Base-by-base conservation (phyloP, 30 jellyfish, hydroid and myxozoan genomes). In the Sanderia malayensis region DNA sequence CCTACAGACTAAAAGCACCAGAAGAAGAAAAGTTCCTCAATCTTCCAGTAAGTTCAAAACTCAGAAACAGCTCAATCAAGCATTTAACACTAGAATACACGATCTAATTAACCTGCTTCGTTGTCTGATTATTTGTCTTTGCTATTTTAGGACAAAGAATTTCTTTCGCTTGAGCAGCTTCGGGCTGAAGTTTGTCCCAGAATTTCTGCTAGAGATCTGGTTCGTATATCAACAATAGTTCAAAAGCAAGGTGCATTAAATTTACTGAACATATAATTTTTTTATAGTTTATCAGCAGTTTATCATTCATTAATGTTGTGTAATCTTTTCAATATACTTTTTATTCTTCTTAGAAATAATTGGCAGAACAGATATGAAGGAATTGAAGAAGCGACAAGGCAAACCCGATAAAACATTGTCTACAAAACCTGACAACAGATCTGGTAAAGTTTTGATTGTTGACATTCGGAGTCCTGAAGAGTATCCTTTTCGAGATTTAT, bases 171-270 rank as follows among this genome's bases (percentile, higher is more conserved):
- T 61, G 91, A 74, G 67, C 94, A 83, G 67, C 79, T 90, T 23
- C 61, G 69, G 21, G 26, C 85, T 2, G 97, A 90, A 66, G 82
- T 80, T 4, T 90, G 97, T 53, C 80, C 91, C 8, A 93, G 97
- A 0, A 90, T 90, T 11, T 90, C 97, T n/a, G 79, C 95, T 9
- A 82, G 97, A 59, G 97, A 90, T 71, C 58, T 83, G 46, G 96
- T 89, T 10, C 37, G 97, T 23, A 89, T 89, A 31, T 75, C 95
- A 30, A 71, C 27, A 8, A 62, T 89, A 1, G 85, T 78, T 11
- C 89, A 78, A 23, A 80, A 74, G 59, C 83, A 70, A 65, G 95
- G 92, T 80, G n/a, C n/a, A n/a, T n/a, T n/a, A n/a, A n/a, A n/a
- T n/a, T n/a, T n/a, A n/a, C n/a, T n/a, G n/a, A n/a, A n/a, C n/a